A percentile compares a stretch with the other conserved stretches of the same genome.
phyloP scores from a whole-genome alignment of 1,140 invertebrate species.

The Cecropterus lyciades region DNA sequence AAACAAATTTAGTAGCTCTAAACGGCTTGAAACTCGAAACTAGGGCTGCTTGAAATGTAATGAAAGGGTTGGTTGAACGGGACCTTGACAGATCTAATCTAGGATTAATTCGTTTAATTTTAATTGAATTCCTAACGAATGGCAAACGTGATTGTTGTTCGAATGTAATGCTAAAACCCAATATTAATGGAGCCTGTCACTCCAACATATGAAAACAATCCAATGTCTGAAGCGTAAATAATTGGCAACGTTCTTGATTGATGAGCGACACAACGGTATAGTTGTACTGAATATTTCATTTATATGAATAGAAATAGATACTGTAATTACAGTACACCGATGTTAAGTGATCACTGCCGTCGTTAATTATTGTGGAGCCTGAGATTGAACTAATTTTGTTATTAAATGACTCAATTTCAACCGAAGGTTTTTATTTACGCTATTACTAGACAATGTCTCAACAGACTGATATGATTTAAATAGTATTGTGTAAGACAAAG shows the following conservation, averaged over 20 bases:
- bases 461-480: too few species aligned
- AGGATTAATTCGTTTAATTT: slow-evolving; percentile 8
- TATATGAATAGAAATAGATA: background rate
- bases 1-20: background rate
- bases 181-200: slow-evolving; percentile 3
- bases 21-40: background rate
- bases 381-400: too few species aligned
- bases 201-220: background rate
- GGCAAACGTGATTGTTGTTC: background rate
- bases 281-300: background rate
- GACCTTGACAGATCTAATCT: background rate
- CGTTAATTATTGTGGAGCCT: too few species aligned
- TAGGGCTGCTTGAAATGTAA: background rate
- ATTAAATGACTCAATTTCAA: too few species aligned
- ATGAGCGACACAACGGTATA: background rate
- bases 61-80: background rate
- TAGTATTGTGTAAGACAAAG: too few species aligned
- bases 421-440: too few species aligned
- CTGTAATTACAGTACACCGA: background rate
- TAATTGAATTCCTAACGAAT: slow-evolving; percentile 4
- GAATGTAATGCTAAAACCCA: background rate
- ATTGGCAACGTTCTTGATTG: background rate
- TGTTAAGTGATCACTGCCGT: background rate
- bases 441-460: too few species aligned
- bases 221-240: background rate